phyloP scores from a whole-genome alignment of 2,888 invertebrate genomes.

The Portevinia maculata region DNA sequence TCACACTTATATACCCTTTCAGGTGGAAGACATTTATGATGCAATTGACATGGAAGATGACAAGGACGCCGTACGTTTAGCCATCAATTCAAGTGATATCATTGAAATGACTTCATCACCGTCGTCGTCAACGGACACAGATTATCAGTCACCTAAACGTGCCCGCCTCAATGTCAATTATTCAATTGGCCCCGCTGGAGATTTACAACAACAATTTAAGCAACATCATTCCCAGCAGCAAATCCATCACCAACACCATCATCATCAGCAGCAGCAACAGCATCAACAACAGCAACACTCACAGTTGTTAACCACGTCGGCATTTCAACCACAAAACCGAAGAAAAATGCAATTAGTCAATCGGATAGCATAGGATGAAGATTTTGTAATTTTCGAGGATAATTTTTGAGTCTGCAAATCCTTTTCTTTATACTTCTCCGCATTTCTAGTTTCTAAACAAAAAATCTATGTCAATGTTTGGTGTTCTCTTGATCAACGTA shows the following conservation, averaged over 20 bases:
- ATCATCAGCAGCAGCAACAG: slow-evolving; percentile 67
- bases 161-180: slow-evolving; percentile 82
- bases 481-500: slow-evolving; percentile 50
- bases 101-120: slow-evolving; percentile 66
- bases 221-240: slow-evolving; percentile 75
- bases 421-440: background rate
- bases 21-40: slow-evolving; percentile 89
- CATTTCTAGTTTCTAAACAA: background rate
- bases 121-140: slow-evolving; percentile 83
- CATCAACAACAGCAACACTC: slow-evolving; percentile 75
- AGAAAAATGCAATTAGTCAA: slow-evolving; percentile 87
- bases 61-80: slow-evolving; percentile 79
- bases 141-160: slow-evolving; percentile 81
- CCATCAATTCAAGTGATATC: slow-evolving; percentile 82
- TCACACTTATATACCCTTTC: slow-evolving; percentile 47
- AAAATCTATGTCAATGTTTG: slow-evolving; percentile 6
- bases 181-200: slow-evolving; percentile 83
- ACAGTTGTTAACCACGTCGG: slow-evolving; percentile 64
- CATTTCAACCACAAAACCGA: slow-evolving; percentile 83
- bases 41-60: slow-evolving; percentile 88
- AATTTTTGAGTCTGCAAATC: slow-evolving; percentile 49
- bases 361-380: slow-evolving; percentile 80
- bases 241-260: slow-evolving; percentile 65
- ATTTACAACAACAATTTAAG: slow-evolving; percentile 78
- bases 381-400: slow-evolving; percentile 66